These are phyloP conservation scores for Druon quercuslanigerum DNA, from an alignment of 1,140 invertebrate genomes.

Conservation along the genomic window DNA sequence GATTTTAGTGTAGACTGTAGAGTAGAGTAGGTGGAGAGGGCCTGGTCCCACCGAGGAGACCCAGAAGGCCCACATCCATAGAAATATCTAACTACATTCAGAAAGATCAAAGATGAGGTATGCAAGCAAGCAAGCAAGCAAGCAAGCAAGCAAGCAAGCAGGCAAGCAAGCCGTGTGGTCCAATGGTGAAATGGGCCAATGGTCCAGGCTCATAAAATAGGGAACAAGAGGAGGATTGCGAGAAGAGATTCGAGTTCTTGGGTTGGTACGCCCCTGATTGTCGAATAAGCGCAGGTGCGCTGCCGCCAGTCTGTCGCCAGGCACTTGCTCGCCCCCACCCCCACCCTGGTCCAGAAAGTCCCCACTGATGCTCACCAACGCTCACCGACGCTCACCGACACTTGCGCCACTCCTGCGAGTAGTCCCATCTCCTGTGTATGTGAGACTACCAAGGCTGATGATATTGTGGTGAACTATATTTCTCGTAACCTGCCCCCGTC, in stretches of 20 bases:
- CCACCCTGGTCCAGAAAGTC: slow-evolving; percentile 32
- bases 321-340: slow-evolving; percentile 41
- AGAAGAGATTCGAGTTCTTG: slow-evolving; percentile 37
- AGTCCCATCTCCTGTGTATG: no score
- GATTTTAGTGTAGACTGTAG: no score
- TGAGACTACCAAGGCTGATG: no score
- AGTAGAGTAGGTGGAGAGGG: no score
- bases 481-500: no score
- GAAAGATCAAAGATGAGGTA: no score
- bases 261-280: slow-evolving; percentile 57
- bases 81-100: no score
- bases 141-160: neutral
- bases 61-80: no score
- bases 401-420: no score
- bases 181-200: neutral
- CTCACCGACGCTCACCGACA: neutral
- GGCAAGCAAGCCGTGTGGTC: slow-evolving; percentile 1
- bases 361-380: neutral
- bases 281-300: slow-evolving; percentile 66
- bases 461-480: no score
- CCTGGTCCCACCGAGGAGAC: no score
- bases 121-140: neutral
- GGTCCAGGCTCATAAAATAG: neutral
- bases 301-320: slow-evolving; percentile 73
- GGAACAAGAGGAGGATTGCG: slow-evolving; percentile 1